Percentiles rank a stretch among this genome's conserved stretches.
These are phyloP conservation scores for Rhyacophila evoluta DNA, from an alignment of 2,888 invertebrate species.

Conservation along the genomic window DNA sequence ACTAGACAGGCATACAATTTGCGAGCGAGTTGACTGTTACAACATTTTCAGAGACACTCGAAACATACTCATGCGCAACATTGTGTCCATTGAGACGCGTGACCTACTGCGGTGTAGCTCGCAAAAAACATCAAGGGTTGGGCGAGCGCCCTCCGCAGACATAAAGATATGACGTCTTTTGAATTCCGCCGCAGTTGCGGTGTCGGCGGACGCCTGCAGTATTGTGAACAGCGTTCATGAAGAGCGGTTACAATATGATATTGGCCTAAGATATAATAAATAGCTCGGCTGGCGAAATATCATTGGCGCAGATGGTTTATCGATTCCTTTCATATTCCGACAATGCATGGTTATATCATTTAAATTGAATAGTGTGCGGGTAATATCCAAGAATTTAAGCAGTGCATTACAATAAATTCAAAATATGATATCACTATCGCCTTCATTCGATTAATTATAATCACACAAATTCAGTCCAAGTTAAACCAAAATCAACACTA, in stretches of 20 bases:
- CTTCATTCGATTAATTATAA: no score
- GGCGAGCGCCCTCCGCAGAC: not conserved
- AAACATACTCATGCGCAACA: not conserved
- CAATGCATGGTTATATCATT: not conserved
- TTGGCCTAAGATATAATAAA: not conserved
- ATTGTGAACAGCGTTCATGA: not conserved
- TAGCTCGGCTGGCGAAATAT: not conserved
- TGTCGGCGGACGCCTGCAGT: not conserved
- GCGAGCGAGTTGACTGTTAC: not conserved
- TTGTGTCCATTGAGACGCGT: conserved; percentile 1
- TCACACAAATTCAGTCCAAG: no score
- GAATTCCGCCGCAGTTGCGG: not conserved
- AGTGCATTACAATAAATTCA: no score
- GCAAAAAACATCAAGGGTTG: not conserved
- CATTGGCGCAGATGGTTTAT: not conserved
- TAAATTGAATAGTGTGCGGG: no score
- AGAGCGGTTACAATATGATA: not conserved
- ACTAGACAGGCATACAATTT: not conserved
- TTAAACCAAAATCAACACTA: no score
- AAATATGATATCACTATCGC: no score
- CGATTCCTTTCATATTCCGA: not conserved
- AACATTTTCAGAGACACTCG: not conserved
- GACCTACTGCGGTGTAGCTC: not conserved
- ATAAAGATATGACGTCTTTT: conserved; percentile 20
- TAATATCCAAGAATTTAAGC: no score